These are phyloP conservation scores for Chromobotia macracanthus DNA, from an alignment of 2,797 vertebrate genomes.

Conservation along the genomic window DNA sequence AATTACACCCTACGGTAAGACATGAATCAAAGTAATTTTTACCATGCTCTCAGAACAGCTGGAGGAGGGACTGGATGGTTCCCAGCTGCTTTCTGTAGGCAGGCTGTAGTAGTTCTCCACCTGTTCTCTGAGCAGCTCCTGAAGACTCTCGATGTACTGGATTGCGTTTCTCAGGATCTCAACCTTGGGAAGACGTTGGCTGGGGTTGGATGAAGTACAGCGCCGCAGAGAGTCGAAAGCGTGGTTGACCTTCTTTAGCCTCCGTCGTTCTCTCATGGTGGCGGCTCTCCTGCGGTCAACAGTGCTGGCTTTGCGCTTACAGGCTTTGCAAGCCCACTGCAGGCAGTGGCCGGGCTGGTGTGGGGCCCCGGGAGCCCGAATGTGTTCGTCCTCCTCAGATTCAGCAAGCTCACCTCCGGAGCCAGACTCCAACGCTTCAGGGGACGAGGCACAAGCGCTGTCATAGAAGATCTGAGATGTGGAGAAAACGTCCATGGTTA, in stretches of 20 bases:
- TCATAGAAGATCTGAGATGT: conserved; percentile 90
- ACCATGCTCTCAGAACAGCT: conserved; percentile 94
- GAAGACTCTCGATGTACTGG: conserved; percentile 95
- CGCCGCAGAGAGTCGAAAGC: conserved; percentile 94
- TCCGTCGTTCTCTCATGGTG: conserved; percentile 94
- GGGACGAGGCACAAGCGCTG: conserved; percentile 85
- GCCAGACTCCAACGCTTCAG: conserved; percentile 84
- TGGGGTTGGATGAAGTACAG: conserved; percentile 91
- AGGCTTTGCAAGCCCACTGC: conserved; percentile 98
- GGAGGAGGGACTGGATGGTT: conserved; percentile 90
- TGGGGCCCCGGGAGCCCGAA: conserved; percentile 85
- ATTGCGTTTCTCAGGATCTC: conserved; percentile 98
- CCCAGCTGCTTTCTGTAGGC: conserved; percentile 85
- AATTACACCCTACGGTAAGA: conserved; percentile 1
- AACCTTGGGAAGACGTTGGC: conserved; percentile 95
- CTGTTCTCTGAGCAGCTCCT: conserved; percentile 91
- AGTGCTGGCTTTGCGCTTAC: conserved; percentile 92
- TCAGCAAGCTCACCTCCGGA: conserved; percentile 74
- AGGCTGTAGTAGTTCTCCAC: conserved; percentile 91
- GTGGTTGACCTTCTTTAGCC: conserved; percentile 97
- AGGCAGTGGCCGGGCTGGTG: conserved; percentile 95
- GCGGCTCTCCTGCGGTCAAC: conserved; percentile 92
- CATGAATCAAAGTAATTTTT: conserved; percentile 65
- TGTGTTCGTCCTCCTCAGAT: conserved; percentile 89
- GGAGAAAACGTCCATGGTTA: conserved; percentile 87